Evolutionary conservation across 2,888 invertebrate genomes (phyloP).

Genomic region (Phyllotreta cruciferae): DNA sequence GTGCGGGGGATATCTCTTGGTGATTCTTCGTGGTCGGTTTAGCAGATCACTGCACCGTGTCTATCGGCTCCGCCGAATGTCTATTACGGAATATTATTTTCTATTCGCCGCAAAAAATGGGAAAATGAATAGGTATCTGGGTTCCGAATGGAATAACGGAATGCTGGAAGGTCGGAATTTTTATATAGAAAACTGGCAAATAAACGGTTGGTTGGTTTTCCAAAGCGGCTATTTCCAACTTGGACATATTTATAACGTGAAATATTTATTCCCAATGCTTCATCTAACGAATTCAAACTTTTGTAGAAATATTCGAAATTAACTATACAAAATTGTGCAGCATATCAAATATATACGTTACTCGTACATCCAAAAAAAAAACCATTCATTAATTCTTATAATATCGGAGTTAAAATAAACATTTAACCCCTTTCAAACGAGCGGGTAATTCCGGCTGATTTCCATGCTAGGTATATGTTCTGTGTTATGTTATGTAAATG

Average conservation of each 20-base stretch:
- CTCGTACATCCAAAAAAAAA: too few species aligned
- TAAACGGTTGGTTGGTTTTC: neutral
- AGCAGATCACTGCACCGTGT: constrained; percentile 27
- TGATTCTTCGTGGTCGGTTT: constrained; percentile 28
- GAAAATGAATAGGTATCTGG: neutral
- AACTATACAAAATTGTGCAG: too few species aligned
- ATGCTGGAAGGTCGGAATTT: neutral
- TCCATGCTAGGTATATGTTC: constrained; percentile 33
- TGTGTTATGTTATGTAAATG: constrained; percentile 40
- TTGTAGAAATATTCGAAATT: too few species aligned
- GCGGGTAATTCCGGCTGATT: constrained; percentile 11
- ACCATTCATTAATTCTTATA: too few species aligned
- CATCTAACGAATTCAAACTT: too few species aligned
- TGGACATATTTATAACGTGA: too few species aligned
- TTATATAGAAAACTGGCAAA: constrained; percentile 4
- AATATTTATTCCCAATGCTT: too few species aligned
- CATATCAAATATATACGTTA: too few species aligned
- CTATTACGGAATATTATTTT: constrained; percentile 22
- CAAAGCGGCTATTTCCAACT: too few species aligned
- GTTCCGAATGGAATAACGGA: too few species aligned
- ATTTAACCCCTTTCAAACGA: too few species aligned
- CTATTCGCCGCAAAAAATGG: constrained; percentile 16
- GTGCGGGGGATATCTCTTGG: constrained; percentile 22
- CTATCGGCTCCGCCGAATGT: constrained; percentile 19
- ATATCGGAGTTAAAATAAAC: too few species aligned